Percentiles rank a stretch among this genome's conserved stretches.
Evolutionary conservation across 2,113 vertebrate genomes (phyloP).

Genomic region (Poecile atricapillus): DNA sequence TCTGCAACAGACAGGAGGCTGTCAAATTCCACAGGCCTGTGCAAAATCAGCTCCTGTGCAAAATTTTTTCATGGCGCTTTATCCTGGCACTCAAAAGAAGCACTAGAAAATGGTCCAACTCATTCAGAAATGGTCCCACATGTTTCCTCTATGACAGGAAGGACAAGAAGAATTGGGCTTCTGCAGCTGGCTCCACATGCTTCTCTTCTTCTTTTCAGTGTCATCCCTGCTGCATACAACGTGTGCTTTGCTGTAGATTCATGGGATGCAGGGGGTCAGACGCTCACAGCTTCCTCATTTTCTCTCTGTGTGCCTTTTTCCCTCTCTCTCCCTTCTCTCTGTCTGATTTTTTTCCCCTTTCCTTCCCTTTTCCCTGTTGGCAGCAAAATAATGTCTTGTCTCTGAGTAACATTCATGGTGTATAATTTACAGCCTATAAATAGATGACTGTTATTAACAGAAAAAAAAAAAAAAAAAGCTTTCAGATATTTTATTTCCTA

Average conservation of each 20-base stretch:
- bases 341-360: neutral
- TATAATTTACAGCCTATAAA: constrained; percentile 81
- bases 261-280: neutral
- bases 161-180: neutral
- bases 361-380: constrained; percentile 60
- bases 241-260: neutral
- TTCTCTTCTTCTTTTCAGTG: neutral
- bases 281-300: neutral
- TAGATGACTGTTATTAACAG: constrained; percentile 73
- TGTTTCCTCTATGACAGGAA: neutral
- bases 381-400: constrained; percentile 78
- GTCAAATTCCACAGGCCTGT: neutral
- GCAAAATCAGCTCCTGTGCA: neutral
- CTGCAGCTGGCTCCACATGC: fast-evolving
- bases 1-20: neutral
- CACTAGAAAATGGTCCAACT: neutral
- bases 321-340: neutral
- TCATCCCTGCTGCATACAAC: neutral
- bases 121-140: neutral
- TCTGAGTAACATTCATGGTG: constrained; percentile 58
- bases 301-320: neutral
- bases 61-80: neutral
- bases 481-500: constrained; percentile 45
- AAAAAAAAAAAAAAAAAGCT: neutral
- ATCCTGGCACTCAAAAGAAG: neutral